Evolutionary conservation across 2,888 invertebrate genomes (phyloP), one percentile per base, ranked within the genome.

Genomic region (Mesorhabditis spiculigera): DNA sequence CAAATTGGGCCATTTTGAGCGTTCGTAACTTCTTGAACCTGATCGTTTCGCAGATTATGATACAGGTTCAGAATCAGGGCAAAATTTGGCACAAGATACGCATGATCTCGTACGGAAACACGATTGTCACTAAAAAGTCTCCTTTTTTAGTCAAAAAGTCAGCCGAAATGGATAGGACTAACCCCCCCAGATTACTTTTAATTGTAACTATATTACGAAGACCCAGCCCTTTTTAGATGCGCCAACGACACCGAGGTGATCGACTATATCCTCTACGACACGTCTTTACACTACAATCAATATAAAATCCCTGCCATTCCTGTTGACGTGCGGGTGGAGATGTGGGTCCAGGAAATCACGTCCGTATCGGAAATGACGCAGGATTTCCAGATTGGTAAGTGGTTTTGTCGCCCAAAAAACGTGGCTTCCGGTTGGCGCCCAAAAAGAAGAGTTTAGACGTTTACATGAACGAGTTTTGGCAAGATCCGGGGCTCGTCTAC

Each of bases 381-480:
- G 65, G 86, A 86, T 71, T 86, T 86, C 73, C 84, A 84, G 72
- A 81, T 82, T 50, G 83, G 82, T 82, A 43, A 63, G 74, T 71
- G 44, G n/a, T 68, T 66, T 28, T 28, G 28, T 28, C 28, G 28
- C 28, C 28, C 28, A 28, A 28, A 28, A 28, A 28, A 28, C 28
- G 28, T 28, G 28, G 28, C 28, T 28, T 28, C 28, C 28, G 28
- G 28, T 28, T 28, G 28, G 28, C 28, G 28, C 28, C 28, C 28
- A 28, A 28, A 28, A 28, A 28, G 28, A 28, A 28, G 28, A 28
- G 28, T 81, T 28, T 73, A 85, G 85, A 86, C 80, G 73, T 86
- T 69, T 86, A 86, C 71, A 81, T 86, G 72, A 86, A 86, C 73
- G 86, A 86, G 72, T 84, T 83, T 68, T 86, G 86, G 86, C 80